Percentiles rank a stretch among this genome's conserved stretches.
Evolutionary conservation across 2,888 invertebrate species (phyloP).

Genomic region (Scaptomyza flava): DNA sequence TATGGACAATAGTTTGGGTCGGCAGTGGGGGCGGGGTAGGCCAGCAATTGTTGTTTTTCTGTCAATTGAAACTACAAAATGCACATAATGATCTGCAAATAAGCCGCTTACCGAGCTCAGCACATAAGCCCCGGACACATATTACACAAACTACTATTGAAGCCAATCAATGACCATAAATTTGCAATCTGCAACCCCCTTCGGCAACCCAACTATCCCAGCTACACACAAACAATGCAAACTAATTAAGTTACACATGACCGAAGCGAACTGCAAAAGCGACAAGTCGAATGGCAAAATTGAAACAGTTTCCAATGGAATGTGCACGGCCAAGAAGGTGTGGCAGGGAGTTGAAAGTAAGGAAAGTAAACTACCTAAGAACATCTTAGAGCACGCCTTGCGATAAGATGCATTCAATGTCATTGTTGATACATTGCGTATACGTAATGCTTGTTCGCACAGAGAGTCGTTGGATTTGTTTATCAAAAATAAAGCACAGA

Average conservation of each 20-base stretch:
- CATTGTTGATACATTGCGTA: conserved; percentile 29
- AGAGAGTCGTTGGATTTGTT: background rate
- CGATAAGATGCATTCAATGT: conserved; percentile 5
- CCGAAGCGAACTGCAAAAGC: conserved; percentile 37
- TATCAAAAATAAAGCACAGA: background rate
- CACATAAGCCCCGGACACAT: conserved; percentile 11
- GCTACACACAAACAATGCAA: conserved; percentile 57
- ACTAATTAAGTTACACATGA: conserved; percentile 69
- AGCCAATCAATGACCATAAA: conserved; percentile 49
- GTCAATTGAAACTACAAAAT: conserved; percentile 40
- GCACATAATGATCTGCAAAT: conserved; percentile 56
- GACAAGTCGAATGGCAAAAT: conserved; percentile 50
- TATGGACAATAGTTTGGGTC: background rate
- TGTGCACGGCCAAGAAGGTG: background rate
- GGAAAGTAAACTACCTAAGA: conserved; percentile 1
- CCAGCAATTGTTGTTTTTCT: conserved; percentile 10
- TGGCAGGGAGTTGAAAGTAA: background rate
- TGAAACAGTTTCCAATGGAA: conserved; percentile 38
- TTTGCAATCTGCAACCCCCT: conserved; percentile 17
- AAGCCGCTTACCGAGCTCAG: conserved; percentile 46
- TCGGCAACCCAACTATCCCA: background rate
- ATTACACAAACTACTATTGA: background rate
- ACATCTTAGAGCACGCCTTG: background rate
- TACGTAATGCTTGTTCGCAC: conserved; percentile 36
- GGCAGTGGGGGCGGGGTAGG: too few relatives aligned